Base-by-base conservation (phyloP, 2,797 vertebrate genomes). In the Erpetoichthys calabaricus region DNA sequence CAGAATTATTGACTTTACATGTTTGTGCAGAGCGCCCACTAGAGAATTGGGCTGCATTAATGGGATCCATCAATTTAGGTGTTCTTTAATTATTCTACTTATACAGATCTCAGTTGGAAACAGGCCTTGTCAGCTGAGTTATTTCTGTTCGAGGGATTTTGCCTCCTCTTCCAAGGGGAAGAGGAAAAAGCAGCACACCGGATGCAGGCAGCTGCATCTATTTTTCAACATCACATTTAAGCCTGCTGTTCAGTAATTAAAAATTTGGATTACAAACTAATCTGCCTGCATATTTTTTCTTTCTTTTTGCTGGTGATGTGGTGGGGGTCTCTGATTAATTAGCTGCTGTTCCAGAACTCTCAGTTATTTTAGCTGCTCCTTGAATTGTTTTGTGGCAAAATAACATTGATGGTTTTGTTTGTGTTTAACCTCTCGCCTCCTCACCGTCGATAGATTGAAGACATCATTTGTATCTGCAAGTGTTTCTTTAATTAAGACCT, bases 401-500 rank as follows among this genome's bases (percentile, higher is more conserved):
- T 73, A 80, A 77, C 79, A 78, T 75, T 78, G 78, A 78, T 85
- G 78, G 73, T 82, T 80, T 80, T 80, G 77, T 81, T 76, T 64
- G 42, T 76, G 75, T 83, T 85, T 86, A 85, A 85, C 81, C 74
- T 3, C 68, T 82, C 75, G 81, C 79, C 81, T 78, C 69, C 76
- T 66, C 67, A 78, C 83, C 82, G 86, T 88, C 82, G 78, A 92
- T 92, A 90, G 86, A 92, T 86, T 86, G 79, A 84, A 89, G 83
- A 86, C 88, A 87, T 89, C 81, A 79, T 91, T 94, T 91, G 86
- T 91, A 88, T 93, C 86, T 89, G 87, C 88, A 86, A 92, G 88
- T 88, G 86, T 92, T 92, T 86, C 86, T 90, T 89, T 94, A 93
- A 94, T 94, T 90, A 96, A 93, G 91, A 94, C 82, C 81, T 87